phyloP scores from a whole-genome alignment of 2,888 invertebrate species.

The Podotricha telesiphe region DNA sequence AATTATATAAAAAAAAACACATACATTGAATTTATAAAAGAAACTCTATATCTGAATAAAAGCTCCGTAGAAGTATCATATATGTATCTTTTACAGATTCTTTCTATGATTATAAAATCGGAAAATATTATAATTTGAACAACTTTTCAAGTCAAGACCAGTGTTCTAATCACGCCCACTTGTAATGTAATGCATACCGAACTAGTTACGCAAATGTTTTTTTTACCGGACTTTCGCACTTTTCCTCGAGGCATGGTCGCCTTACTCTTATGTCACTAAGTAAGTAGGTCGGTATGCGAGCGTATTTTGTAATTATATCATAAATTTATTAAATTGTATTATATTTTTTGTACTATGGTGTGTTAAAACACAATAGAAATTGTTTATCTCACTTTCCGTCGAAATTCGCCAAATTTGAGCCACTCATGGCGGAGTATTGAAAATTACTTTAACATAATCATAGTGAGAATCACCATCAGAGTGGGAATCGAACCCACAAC shows the following conservation, averaged over 20 bases:
- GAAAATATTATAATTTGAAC: conserved; percentile 16
- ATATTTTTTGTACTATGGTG: too few species aligned
- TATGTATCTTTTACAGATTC: too few species aligned
- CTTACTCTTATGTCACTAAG: conserved; percentile 55
- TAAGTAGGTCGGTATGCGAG: conserved; percentile 59
- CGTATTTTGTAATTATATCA: conserved; percentile 47
- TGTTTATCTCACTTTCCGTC: too few species aligned
- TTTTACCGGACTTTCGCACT: conserved; percentile 44
- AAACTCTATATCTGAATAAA: too few species aligned
- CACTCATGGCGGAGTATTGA: too few species aligned
- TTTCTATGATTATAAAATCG: neutral
- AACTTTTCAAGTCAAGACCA: conserved; percentile 8
- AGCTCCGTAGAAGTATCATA: neutral
- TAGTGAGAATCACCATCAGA: too few species aligned
- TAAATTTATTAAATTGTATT: conserved; percentile 1
- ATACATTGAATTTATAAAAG: too few species aligned
- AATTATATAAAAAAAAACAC: too few species aligned
- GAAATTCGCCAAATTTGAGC: too few species aligned
- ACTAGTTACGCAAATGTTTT: conserved; percentile 39
- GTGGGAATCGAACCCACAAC: too few species aligned
- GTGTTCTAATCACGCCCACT: conserved; percentile 23
- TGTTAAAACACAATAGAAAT: neutral
- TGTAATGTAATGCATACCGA: conserved; percentile 31
- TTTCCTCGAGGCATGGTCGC: conserved; percentile 54
- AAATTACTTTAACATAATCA: too few species aligned